These are phyloP conservation scores for Musca domestica DNA, from an alignment of 1,140 invertebrate species.

Conservation along the genomic window DNA sequence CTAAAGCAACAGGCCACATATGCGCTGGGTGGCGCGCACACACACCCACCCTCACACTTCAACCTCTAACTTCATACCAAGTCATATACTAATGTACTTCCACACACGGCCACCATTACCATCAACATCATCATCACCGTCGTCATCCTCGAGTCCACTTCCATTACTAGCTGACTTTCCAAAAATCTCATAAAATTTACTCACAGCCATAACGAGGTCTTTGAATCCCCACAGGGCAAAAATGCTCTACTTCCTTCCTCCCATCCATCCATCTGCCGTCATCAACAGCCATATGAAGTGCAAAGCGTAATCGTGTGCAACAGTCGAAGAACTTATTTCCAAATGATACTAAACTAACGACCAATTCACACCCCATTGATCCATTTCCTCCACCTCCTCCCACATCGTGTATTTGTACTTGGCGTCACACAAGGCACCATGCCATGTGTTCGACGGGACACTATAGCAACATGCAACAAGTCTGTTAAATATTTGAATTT, in stretches of 20 bases:
- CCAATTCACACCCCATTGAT: background rate
- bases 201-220: background rate
- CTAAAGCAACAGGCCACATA: background rate
- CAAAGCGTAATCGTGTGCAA: background rate
- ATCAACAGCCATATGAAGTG: background rate
- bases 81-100: too few relatives aligned
- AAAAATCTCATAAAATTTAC: conserved; percentile 13
- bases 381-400: too few relatives aligned
- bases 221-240: background rate
- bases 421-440: too few relatives aligned
- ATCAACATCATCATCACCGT: too few relatives aligned
- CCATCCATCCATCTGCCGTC: background rate
- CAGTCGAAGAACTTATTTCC: background rate
- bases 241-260: background rate
- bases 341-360: background rate
- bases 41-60: background rate
- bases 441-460: too few relatives aligned
- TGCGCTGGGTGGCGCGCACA: too few relatives aligned
- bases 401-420: too few relatives aligned
- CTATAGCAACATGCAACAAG: too few relatives aligned
- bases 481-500: too few relatives aligned
- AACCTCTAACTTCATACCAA: too few relatives aligned
- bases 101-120: too few relatives aligned
- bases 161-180: background rate
- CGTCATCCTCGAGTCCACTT: background rate